A percentile compares a stretch with the other conserved stretches of the same genome.
These are phyloP conservation scores for Chrysotoxum bicinctum DNA, from an alignment of 2,888 invertebrate genomes.

Conservation along the genomic window DNA sequence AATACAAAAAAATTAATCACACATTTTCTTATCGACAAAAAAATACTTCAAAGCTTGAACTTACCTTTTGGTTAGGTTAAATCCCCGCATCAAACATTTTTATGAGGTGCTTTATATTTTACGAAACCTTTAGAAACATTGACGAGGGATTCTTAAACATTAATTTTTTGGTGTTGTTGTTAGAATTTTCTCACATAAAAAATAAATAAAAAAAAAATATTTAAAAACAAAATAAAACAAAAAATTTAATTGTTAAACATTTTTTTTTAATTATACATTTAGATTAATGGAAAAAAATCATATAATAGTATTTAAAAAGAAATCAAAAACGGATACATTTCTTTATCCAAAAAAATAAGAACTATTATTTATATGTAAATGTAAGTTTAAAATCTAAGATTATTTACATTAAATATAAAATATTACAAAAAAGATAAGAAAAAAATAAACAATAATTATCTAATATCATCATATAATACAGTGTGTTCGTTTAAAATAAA, in stretches of 20 bases:
- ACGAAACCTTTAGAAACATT: slow-evolving; percentile 43
- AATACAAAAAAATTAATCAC: slow-evolving; percentile 6
- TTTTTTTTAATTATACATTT: slow-evolving; percentile 60
- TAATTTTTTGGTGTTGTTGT: background rate
- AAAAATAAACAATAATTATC: slow-evolving; percentile 45
- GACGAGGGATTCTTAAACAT: slow-evolving; percentile 11
- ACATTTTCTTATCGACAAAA: background rate
- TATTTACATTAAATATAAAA: slow-evolving; percentile 63
- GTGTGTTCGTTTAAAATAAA: slow-evolving; percentile 38
- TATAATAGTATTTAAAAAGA: slow-evolving; percentile 17
- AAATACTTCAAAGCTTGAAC: background rate
- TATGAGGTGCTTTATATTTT: slow-evolving; percentile 26
- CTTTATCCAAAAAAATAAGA: slow-evolving; percentile 29
- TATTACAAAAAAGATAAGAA: slow-evolving; percentile 18
- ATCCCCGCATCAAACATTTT: slow-evolving; percentile 33
- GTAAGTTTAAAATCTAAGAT: slow-evolving; percentile 45
- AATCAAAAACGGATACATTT: slow-evolving; percentile 36
- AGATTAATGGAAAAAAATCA: slow-evolving; percentile 60
- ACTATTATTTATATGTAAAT: background rate
- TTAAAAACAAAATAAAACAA: slow-evolving; percentile 8
- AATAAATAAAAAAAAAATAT: slow-evolving; percentile 1
- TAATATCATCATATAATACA: slow-evolving; percentile 71
- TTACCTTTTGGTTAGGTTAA: slow-evolving; percentile 38
- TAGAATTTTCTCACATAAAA: background rate
- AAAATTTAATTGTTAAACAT: slow-evolving; percentile 51